Evolutionary conservation across 2,888 invertebrate species (phyloP), one percentile per base, ranked within the genome.

Genomic region (Lutraria lutraria): DNA sequence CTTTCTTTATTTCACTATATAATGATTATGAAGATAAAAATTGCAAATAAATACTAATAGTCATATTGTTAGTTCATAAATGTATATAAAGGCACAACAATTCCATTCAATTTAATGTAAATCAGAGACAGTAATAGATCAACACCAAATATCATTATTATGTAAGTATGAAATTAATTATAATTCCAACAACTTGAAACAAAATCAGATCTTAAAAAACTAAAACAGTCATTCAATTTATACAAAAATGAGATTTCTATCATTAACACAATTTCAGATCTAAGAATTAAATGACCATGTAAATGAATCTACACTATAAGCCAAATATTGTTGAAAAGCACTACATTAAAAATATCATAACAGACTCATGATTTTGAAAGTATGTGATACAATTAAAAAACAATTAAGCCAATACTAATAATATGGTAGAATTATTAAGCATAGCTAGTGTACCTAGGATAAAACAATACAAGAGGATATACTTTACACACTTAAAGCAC

Each of bases 1-100:
- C 25, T 2, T 72, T 25, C 29, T 72, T 72, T 72, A 72, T 72
- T 72, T 25, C 72, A 72, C 72, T 25, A 72, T 72, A 72, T 13
- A 15, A 29, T 29, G 12, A 29, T 19, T 56, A 56, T 56, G 21
- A 56, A 19, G 21, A 12, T 56, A 21, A 56, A 56, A 56, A 56
- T 6, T 56, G 21, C 15, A 12, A 56, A 56, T 19, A 56, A 56
- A 56, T 15, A 56, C 21, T 56, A 19, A 56, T 19, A 56, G 21
- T 31, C 25, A n/a, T 72, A 25, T 25, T 72, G 31, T 72, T 72
- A 72, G 72, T 25, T 72, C 25, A 72, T 12, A 12, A 72, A n/a
- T 25, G 72, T 29, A 31, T 25, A 72, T 72, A 29, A 72, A 72
- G 72, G 72, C 72, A 72, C 72, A 72, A n/a, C n/a, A n/a, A 60